These are phyloP conservation scores for Catostylus mosaicus DNA, from an alignment of 30 jellyfish, hydroid and myxozoan genomes.

Conservation along the genomic window DNA sequence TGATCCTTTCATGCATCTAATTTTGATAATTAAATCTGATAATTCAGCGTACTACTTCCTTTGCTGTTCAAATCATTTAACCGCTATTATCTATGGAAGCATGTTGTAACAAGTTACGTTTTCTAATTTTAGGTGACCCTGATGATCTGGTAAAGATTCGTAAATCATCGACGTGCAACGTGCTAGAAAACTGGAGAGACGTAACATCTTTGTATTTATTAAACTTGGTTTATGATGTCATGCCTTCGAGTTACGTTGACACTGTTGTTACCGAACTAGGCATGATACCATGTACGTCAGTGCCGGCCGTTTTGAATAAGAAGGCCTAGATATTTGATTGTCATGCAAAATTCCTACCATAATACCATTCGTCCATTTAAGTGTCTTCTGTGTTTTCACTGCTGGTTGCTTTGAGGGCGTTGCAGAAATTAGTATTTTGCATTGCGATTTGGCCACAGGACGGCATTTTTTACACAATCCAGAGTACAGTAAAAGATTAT, in stretches of 20 bases:
- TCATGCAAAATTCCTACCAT: background rate
- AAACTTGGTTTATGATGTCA: conserved; percentile 95
- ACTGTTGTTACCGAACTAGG: conserved; percentile 97
- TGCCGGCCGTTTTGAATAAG: conserved; percentile 89
- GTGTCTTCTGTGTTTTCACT: too few species aligned
- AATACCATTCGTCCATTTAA: too few species aligned
- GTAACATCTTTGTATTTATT: conserved; percentile 70
- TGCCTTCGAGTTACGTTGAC: conserved; percentile 94
- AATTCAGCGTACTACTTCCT: too few species aligned
- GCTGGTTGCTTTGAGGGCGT: background rate
- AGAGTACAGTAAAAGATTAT: too few species aligned
- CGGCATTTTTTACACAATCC: too few species aligned
- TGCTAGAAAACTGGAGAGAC: conserved; percentile 91
- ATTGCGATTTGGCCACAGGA: background rate
- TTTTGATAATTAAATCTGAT: too few species aligned
- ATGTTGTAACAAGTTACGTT: too few species aligned
- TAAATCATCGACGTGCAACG: conserved; percentile 47
- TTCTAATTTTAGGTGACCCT: conserved; percentile 85
- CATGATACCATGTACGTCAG: conserved; percentile 99
- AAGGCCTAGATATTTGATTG: background rate
- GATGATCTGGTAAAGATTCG: conserved; percentile 76
- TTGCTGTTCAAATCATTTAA: too few species aligned
- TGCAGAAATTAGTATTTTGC: background rate
- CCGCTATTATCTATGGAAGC: too few species aligned
- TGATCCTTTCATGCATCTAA: too few species aligned